Evolutionary conservation across 2,113 vertebrate genomes (phyloP).

Genomic region (rabbit (Oryctolagus cuniculus)): mOryCun1.1 NC_091441.1:54027501-54028000

Average conservation of each 20-base stretch:
- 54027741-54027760: conserved; percentile 88
- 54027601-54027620: background rate
- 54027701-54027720: fast-evolving
- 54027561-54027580: background rate
- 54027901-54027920: background rate
- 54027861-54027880: background rate
- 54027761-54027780: conserved; percentile 93
- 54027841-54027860: conserved; percentile 87
- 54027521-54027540: background rate
- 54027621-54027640: background rate
- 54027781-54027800: conserved; percentile 94
- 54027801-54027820: conserved; percentile 95
- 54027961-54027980: background rate
- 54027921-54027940: background rate
- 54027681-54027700: fast-evolving
- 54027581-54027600: background rate
- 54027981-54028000: background rate
- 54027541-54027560: too few relatives aligned
- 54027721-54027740: conserved; percentile 92
- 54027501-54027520: background rate
- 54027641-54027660: background rate
- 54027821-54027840: conserved; percentile 95
- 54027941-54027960: background rate
- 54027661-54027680: background rate
- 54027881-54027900: background rate